Percentiles rank a stretch among this genome's conserved stretches.
Conservation (phyloP, 2,888 invertebrate species). For the Exocentrus adspersus region DNA sequence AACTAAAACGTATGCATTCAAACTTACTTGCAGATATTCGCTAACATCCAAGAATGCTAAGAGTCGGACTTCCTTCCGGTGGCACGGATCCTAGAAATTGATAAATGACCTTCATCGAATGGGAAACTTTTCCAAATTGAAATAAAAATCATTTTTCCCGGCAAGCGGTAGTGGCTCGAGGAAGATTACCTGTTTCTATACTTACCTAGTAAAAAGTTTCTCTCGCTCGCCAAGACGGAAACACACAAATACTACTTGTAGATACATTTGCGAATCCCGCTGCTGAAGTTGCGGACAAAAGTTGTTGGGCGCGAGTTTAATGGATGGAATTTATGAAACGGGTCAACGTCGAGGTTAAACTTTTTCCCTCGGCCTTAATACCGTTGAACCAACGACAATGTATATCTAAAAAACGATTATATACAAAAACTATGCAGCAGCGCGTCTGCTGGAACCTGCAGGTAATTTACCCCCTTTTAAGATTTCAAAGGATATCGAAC, state of each 20-base stretch:
- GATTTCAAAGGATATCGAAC: neutral
- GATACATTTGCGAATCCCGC: slow-evolving; percentile 4
- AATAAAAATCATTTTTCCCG: slow-evolving; percentile 2
- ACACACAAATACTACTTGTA: slow-evolving; percentile 5
- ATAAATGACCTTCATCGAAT: neutral
- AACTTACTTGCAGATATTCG: too few relatives aligned
- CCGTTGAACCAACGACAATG: too few relatives aligned
- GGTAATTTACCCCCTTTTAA: neutral
- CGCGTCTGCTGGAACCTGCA: neutral
- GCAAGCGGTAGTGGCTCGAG: too few relatives aligned
- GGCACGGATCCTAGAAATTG: neutral
- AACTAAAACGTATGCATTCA: too few relatives aligned
- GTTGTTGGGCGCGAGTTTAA: neutral
- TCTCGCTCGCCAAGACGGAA: neutral
- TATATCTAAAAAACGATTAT: too few relatives aligned
- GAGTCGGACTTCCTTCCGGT: too few relatives aligned
- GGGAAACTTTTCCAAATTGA: neutral
- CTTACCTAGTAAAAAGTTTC: slow-evolving; percentile 1
- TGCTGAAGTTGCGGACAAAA: neutral
- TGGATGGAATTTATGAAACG: neutral
- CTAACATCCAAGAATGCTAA: too few relatives aligned
- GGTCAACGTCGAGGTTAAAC: too few relatives aligned
- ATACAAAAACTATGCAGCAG: too few relatives aligned
- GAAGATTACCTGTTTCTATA: slow-evolving; percentile 6
- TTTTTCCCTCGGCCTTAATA: too few relatives aligned